A percentile compares a stretch with the other conserved stretches of the same genome.
Conservation (phyloP, 2,888 invertebrate species). For the Pristionchus fissidentatus region DNA sequence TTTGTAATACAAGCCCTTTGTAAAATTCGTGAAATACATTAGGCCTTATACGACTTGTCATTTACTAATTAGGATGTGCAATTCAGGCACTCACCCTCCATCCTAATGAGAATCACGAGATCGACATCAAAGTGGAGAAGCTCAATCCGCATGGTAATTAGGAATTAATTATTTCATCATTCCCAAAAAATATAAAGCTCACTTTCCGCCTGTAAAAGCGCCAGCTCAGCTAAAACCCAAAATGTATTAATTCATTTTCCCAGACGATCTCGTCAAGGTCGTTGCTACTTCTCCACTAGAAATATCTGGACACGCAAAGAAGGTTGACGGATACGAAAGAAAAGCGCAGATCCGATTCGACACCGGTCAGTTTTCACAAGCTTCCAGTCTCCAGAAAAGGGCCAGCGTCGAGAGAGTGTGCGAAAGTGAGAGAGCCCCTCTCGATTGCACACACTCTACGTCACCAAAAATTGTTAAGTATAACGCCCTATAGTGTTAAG, state of each 20-base stretch:
- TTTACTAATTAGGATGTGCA: not conserved
- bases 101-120: not conserved
- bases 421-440: too few relatives aligned
- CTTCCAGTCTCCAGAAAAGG: too few relatives aligned
- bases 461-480: too few relatives aligned
- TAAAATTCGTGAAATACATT: not conserved
- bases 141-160: not conserved
- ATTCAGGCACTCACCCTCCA: not conserved
- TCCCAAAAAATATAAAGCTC: too few relatives aligned
- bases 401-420: too few relatives aligned
- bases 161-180: not conserved
- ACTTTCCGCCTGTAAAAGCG: too few relatives aligned
- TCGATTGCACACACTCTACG: too few relatives aligned
- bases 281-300: not conserved
- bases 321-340: not conserved
- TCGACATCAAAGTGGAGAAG: conserved; percentile 41
- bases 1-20: not conserved
- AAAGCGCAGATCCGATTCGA: not conserved
- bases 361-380: conserved; percentile 7
- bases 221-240: too few relatives aligned
- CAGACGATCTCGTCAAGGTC: not conserved
- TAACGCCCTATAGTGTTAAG: too few relatives aligned
- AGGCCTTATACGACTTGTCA: not conserved
- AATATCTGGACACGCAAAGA: not conserved
- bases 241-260: not conserved